A percentile compares a stretch with the other conserved stretches of the same genome.
Conservation (phyloP, 2,888 invertebrate species). For the Phalangium opilio region DNA sequence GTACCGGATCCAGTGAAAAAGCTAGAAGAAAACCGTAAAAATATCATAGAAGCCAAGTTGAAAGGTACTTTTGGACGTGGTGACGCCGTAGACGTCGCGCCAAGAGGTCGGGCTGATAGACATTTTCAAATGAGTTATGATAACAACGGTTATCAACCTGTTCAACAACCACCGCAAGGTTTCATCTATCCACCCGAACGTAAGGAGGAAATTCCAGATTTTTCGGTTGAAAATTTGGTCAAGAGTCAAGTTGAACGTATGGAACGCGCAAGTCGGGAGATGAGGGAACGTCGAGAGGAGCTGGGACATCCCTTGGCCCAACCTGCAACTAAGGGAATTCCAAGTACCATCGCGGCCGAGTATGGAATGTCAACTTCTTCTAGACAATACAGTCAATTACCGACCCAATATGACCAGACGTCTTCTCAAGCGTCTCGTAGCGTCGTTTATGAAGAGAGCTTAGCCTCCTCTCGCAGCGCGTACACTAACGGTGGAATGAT, state of each 20-base stretch:
- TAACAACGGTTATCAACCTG: not conserved
- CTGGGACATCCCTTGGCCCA: conserved; percentile 19
- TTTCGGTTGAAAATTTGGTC: conserved; percentile 18
- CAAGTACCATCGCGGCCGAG: conserved; percentile 6
- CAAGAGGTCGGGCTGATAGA: conserved; percentile 1
- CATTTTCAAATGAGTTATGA: too few relatives aligned
- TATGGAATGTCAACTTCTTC: conserved; percentile 9
- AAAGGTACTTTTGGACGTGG: conserved; percentile 14
- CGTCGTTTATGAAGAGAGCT: conserved; percentile 17
- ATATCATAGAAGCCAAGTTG: conserved; percentile 69
- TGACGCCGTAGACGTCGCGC: conserved; percentile 11
- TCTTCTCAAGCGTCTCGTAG: conserved; percentile 13
- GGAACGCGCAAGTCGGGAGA: conserved; percentile 30
- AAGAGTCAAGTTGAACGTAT: conserved; percentile 41
- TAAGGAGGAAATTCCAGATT: conserved; percentile 1
- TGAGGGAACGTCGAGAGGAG: conserved; percentile 20
- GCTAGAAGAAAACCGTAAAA: conserved; percentile 66
- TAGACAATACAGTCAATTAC: conserved; percentile 10
- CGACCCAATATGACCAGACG: conserved; percentile 9
- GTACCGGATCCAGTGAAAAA: conserved; percentile 46
- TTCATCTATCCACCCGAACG: not conserved
- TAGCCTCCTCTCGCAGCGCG: conserved; percentile 13
- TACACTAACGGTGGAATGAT: conserved; percentile 6
- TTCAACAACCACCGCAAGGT: not conserved
- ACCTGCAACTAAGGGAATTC: conserved; percentile 2